Evolutionary conservation across 2,888 invertebrate species (phyloP).

Genomic region (Hirtodrosophila cameraria): DNA sequence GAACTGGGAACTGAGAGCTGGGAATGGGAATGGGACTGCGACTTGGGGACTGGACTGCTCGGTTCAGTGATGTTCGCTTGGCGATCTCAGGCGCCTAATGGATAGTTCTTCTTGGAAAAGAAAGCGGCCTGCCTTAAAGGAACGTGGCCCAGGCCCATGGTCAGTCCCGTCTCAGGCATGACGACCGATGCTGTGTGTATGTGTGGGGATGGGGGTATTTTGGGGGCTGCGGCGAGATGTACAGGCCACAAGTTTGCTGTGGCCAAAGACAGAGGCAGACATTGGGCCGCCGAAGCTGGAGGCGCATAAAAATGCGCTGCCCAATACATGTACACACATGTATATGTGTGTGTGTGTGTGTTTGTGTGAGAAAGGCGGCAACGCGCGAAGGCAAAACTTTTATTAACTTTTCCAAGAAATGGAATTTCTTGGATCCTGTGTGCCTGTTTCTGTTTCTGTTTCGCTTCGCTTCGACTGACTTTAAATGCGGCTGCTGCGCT

Average conservation of each 20-base stretch:
- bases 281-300: slow-evolving; percentile 74
- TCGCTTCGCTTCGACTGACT: slow-evolving; percentile 77
- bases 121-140: slow-evolving; percentile 77
- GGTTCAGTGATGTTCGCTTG: slow-evolving; percentile 37
- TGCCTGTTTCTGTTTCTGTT: slow-evolving; percentile 63
- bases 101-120: slow-evolving; percentile 78
- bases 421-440: slow-evolving; percentile 79
- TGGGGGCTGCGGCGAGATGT: neutral
- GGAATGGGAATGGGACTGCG: slow-evolving; percentile 13
- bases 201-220: neutral
- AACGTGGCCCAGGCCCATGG: slow-evolving; percentile 64
- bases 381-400: slow-evolving; percentile 75
- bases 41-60: neutral
- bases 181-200: slow-evolving; percentile 2
- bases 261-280: slow-evolving; percentile 56
- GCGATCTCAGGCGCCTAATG: slow-evolving; percentile 78
- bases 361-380: slow-evolving; percentile 65
- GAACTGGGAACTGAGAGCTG: neutral
- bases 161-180: slow-evolving; percentile 37
- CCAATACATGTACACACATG: slow-evolving; percentile 16
- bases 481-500: slow-evolving; percentile 64
- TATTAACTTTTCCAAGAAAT: slow-evolving; percentile 80
- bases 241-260: slow-evolving; percentile 8
- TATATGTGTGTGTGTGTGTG: neutral
- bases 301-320: slow-evolving; percentile 70